Evolutionary conservation across 2,113 vertebrate genomes (phyloP), one percentile per base, ranked within the genome.

Genomic region (Mesocricetus auratus): DNA sequence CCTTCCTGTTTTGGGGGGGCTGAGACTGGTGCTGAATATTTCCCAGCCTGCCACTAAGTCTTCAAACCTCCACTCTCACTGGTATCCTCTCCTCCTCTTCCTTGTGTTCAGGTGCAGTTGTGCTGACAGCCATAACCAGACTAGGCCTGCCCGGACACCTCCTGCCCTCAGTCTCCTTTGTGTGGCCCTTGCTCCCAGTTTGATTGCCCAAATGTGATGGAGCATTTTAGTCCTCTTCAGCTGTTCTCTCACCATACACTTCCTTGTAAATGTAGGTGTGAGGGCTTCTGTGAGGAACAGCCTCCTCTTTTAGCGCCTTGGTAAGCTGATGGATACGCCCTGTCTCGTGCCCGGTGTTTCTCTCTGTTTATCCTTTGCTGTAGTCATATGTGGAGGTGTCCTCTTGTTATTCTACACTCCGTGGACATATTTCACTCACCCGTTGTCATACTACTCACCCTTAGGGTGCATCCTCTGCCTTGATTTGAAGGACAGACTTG

Each of bases 111-210:
- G 16, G 11, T 1, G 16, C 29, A 39, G n/a, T 36, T 26, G 5
- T 2, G 29, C 50, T 4, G 1, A 45, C 79, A 33, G 21, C 11
- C 33, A n/a, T 19, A 81, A 24, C 24, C 56, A 31, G n/a, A 9
- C 4, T 0, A 1, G 4, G 13, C 26, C 17, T 33, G 0, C 1
- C 33, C 12, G 1, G 17, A 5, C 60, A 50, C 29, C 45, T 50
- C 78, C 69, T n/a, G 66, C 12, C n/a, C 74, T 53, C 31, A 10
- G 0, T 36, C 7, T 53, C 89, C 42, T 33, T 2, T 45, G 39
- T 47, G 29, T 39, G 21, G 39, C 64, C 75, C 77, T 36, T 42
- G 47, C 33, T 12, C 7, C 17, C 29, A 62, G 42, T 47, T 39
- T 11, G 2, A 31, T 47, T 19, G 19, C 4, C 9, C 1, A 22